These are phyloP conservation scores for Entomobrya multifasciata DNA, from an alignment of 2,888 invertebrate genomes.

Conservation along the genomic window DNA sequence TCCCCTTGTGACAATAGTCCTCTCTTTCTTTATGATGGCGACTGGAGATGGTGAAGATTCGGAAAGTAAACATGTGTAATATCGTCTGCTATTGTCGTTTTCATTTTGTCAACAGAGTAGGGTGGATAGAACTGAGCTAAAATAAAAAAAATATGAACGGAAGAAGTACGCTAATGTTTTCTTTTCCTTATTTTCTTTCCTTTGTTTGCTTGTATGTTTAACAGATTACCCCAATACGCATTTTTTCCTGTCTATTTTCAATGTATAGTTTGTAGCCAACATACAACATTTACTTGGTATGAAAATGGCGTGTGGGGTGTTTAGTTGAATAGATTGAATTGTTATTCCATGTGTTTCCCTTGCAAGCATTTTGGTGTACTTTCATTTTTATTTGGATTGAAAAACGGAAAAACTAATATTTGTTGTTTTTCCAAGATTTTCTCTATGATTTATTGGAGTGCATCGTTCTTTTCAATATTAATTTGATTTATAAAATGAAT, in stretches of 20 bases:
- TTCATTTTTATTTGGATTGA: background rate
- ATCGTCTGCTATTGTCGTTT: slow-evolving; percentile 24
- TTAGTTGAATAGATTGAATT: no score
- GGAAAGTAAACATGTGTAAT: slow-evolving; percentile 48
- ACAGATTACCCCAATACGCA: slow-evolving; percentile 34
- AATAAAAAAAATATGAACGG: background rate
- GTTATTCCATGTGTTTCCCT: no score
- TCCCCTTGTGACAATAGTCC: slow-evolving; percentile 11
- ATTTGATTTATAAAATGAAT: no score
- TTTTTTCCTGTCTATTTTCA: background rate
- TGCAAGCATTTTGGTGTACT: no score
- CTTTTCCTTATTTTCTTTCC: background rate
- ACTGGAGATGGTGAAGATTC: background rate
- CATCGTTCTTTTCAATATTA: no score
- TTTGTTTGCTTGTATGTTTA: slow-evolving; percentile 49
- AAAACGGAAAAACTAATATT: slow-evolving; percentile 16
- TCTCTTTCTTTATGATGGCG: slow-evolving; percentile 5
- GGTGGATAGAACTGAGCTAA: background rate
- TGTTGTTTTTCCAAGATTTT: background rate
- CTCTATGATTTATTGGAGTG: no score
- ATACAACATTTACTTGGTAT: no score
- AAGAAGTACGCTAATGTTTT: background rate
- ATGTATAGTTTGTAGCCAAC: background rate
- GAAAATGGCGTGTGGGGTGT: no score
- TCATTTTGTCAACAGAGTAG: slow-evolving; percentile 35